phyloP scores from a whole-genome alignment of 2,888 invertebrate genomes.

The Mythimna vitellina region DNA sequence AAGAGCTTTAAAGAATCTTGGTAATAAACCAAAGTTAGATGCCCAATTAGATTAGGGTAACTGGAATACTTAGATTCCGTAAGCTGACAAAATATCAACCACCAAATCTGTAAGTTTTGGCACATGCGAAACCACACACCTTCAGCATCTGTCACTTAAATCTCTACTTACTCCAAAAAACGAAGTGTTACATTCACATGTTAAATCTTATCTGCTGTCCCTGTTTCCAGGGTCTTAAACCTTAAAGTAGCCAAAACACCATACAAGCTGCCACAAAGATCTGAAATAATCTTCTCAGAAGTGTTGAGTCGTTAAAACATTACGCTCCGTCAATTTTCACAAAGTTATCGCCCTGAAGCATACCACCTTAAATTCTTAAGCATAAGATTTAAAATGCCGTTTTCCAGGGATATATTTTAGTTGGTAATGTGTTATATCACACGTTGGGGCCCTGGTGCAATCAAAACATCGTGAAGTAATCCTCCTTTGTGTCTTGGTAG shows the following conservation, averaged over 20 bases:
- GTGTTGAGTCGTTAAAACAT: slow-evolving; percentile 83
- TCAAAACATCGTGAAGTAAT: slow-evolving; percentile 86
- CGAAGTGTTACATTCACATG: slow-evolving; percentile 46
- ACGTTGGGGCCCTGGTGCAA: slow-evolving; percentile 75
- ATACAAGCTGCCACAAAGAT: slow-evolving; percentile 61
- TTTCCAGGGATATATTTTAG: neutral
- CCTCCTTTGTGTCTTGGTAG: slow-evolving; percentile 74
- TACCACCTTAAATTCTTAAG: slow-evolving; percentile 37
- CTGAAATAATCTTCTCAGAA: slow-evolving; percentile 74
- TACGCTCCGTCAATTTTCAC: slow-evolving; percentile 77
- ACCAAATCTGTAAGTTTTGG: neutral
- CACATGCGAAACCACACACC: slow-evolving; percentile 29
- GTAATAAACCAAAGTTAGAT: neutral
- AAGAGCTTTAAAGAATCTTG: too few relatives aligned
- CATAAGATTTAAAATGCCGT: slow-evolving; percentile 60
- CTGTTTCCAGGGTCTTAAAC: slow-evolving; percentile 62
- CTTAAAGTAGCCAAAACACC: slow-evolving; percentile 62
- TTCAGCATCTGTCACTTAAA: slow-evolving; percentile 34
- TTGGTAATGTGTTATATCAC: slow-evolving; percentile 63
- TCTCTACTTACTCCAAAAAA: slow-evolving; percentile 43
- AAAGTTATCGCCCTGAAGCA: slow-evolving; percentile 26
- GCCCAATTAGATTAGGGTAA: slow-evolving; percentile 8
- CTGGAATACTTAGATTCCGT: neutral
- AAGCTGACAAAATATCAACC: neutral
- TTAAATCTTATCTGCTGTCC: slow-evolving; percentile 51